Evolutionary conservation across 2,113 vertebrate genomes (phyloP), one percentile per base, ranked within the genome.

Genomic region (Diadophis punctatus): DNA sequence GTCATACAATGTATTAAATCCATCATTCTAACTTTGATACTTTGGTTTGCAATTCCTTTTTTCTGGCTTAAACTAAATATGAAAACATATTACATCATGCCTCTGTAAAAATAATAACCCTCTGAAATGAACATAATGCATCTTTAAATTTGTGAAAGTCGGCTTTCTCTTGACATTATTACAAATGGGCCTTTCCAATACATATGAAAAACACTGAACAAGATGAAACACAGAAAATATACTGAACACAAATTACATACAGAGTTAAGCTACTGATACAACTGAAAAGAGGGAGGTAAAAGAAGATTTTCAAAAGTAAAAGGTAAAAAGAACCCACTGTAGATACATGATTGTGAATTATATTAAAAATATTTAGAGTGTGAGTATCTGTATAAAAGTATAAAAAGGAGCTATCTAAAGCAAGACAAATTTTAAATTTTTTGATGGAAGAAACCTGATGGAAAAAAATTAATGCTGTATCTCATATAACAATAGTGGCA

Each of bases 231-330:
- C 91, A 60, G 34, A 89, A 89, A 94, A 96, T 10, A 96, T 49
- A 96, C 86, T 94, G 90, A 96, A 95, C 95, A 96, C 96, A 97
- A 96, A 94, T 94, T 97, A 97, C 97, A 91, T 97, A 98, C 97
- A 97, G 95, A 96, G 92, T 90, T 91, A 91, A 96, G 92, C 92
- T 87, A 91, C 93, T 96, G 91, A 95, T 68, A 92, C 93, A 94
- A 97, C 97, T 86, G 91, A 91, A 88, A 95, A 95, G 95, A 86
- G 91, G 86, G 60, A 96, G 95, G 93, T 89, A 58, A 58, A 2
- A 34, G 90, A 74, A n/a, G 39, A 56, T 86, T 89, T 80, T 84
- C 88, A 22, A 85, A 53, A 92, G 30, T 39, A 56, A 80, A 92
- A 88, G 25, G 18, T 60, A 56, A 49, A 60, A 92, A 89, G 22